These are phyloP conservation scores for Balanococcus diminutus DNA, from an alignment of 2,888 invertebrate genomes.

Conservation along the genomic window DNA sequence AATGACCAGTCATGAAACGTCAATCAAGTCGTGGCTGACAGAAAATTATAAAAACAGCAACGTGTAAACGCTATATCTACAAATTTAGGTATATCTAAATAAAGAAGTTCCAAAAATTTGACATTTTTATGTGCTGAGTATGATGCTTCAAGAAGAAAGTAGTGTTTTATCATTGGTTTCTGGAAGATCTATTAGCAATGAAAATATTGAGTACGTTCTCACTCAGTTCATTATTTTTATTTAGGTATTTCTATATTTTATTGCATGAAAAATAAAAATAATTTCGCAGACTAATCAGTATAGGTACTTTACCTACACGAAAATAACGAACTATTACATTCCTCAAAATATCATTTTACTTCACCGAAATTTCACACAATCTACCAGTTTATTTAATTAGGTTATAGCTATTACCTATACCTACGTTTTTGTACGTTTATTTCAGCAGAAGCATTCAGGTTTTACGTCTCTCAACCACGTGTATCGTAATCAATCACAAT, in stretches of 20 bases:
- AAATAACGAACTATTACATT: not conserved
- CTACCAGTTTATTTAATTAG: slow-evolving; percentile 30
- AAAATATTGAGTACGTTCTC: too few species aligned
- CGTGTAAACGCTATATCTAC: slow-evolving; percentile 19
- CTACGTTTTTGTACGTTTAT: not conserved
- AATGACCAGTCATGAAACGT: slow-evolving; percentile 1
- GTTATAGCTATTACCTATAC: too few species aligned
- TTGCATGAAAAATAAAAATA: too few species aligned
- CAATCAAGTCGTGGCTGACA: not conserved
- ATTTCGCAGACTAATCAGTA: too few species aligned
- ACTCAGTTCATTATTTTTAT: too few species aligned
- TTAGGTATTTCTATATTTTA: too few species aligned
- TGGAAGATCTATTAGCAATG: too few species aligned
- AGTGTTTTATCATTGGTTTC: too few species aligned
- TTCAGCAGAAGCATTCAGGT: not conserved
- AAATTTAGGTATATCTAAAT: too few species aligned
- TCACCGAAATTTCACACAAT: slow-evolving; percentile 38
- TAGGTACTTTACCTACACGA: too few species aligned
- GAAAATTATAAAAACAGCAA: not conserved
- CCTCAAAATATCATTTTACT: not conserved
- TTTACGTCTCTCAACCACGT: not conserved
- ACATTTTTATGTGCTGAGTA: not conserved
- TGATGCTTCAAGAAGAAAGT: too few species aligned
- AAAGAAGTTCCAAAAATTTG: not conserved
- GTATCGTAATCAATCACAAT: slow-evolving; percentile 34